These are phyloP conservation scores for Aspidiotus destructor DNA, from an alignment of 2,888 invertebrate species.

Conservation along the genomic window DNA sequence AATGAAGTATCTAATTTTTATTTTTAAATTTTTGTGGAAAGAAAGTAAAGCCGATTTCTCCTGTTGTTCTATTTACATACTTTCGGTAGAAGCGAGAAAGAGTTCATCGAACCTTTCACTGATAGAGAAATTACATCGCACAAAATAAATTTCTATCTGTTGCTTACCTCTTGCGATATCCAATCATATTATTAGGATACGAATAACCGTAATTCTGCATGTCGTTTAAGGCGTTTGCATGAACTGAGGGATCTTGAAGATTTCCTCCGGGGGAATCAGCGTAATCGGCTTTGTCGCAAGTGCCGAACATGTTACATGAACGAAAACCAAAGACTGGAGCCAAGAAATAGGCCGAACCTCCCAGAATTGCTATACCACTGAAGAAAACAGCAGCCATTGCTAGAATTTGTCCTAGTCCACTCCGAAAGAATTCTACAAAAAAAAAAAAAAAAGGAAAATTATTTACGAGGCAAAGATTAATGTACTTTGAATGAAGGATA, in stretches of 20 bases:
- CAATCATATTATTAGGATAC: not conserved
- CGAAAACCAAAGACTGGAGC: slow-evolving; percentile 4
- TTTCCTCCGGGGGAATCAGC: slow-evolving; percentile 3
- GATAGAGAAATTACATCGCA: too few relatives aligned
- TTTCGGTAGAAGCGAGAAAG: too few relatives aligned
- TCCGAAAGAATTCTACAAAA: not conserved
- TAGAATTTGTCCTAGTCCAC: not conserved
- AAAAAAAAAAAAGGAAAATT: too few relatives aligned
- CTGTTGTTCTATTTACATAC: too few relatives aligned
- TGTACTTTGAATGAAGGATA: too few relatives aligned
- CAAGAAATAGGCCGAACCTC: not conserved
- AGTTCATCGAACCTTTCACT: too few relatives aligned
- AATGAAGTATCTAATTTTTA: too few relatives aligned
- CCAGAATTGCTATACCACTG: not conserved
- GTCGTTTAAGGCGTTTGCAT: not conserved
- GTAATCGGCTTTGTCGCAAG: not conserved
- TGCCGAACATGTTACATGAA: not conserved
- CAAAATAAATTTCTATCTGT: too few relatives aligned
- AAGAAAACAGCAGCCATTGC: not conserved
- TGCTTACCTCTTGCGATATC: not conserved
- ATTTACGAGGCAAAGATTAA: too few relatives aligned
- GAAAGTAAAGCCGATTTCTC: too few relatives aligned
- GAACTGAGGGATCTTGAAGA: slow-evolving; percentile 2
- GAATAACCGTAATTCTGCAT: not conserved
- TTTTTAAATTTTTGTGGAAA: too few relatives aligned